A percentile compares a stretch with the other conserved stretches of the same genome.
Conservation (phyloP, 2,797 vertebrate genomes). For the Tadarida brasiliensis region DNA sequence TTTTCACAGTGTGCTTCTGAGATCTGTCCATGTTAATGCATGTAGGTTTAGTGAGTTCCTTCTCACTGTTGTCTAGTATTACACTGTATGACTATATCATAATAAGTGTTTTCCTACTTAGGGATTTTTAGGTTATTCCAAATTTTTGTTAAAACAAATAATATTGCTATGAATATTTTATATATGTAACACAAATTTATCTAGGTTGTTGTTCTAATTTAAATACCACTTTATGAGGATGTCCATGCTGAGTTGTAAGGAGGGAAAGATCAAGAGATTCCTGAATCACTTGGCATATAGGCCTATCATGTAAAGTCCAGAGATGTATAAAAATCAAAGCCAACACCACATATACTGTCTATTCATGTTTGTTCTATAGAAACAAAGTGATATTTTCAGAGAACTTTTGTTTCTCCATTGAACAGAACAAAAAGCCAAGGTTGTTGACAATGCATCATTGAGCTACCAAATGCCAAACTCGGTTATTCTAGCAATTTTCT, state of each 20-base stretch:
- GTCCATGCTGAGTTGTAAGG: background rate
- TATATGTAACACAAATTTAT: conserved; percentile 36
- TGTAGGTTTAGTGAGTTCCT: background rate
- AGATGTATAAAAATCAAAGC: conserved; percentile 52
- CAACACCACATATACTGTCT: background rate
- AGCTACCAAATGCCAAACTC: conserved; percentile 63
- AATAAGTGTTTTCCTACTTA: background rate
- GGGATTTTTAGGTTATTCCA: background rate
- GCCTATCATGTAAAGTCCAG: background rate
- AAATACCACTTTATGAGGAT: conserved; percentile 39
- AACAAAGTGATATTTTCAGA: conserved; percentile 66
- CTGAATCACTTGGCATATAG: background rate
- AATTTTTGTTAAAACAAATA: conserved; percentile 47
- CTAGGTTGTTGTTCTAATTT: conserved; percentile 24
- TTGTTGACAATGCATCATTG: conserved; percentile 23
- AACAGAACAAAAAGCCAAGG: conserved; percentile 68
- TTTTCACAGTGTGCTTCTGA: background rate
- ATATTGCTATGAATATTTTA: conserved; percentile 38
- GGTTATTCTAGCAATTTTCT: conserved; percentile 73
- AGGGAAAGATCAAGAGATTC: background rate
- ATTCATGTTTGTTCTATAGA: conserved; percentile 46
- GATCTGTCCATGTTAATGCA: background rate
- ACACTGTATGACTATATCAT: background rate
- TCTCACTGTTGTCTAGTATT: background rate
- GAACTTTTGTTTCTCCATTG: conserved; percentile 53